Conservation (phyloP, 2,888 invertebrate species). For the Euplagia quadripunctaria region DNA sequence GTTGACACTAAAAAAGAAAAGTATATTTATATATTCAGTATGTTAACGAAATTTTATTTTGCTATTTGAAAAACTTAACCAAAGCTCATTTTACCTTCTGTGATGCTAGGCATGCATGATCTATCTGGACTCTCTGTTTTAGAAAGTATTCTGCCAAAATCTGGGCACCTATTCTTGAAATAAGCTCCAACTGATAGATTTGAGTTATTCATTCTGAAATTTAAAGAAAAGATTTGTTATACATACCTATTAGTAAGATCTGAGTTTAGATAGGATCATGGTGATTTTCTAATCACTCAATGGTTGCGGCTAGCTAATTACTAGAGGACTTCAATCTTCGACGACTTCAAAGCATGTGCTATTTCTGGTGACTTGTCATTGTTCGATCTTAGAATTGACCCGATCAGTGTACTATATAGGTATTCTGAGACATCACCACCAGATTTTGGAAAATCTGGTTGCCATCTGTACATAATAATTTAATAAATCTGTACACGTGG, state of each 20-base stretch:
- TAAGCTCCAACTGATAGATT: conserved; percentile 77
- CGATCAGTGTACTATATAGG: too few species aligned
- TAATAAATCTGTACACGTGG: too few species aligned
- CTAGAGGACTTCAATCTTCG: too few species aligned
- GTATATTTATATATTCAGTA: background rate
- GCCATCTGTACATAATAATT: too few species aligned
- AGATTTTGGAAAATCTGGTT: too few species aligned
- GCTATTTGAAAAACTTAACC: background rate
- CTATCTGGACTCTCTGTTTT: conserved; percentile 74
- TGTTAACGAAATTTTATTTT: too few species aligned
- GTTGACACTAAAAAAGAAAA: conserved; percentile 54
- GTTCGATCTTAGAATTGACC: too few species aligned
- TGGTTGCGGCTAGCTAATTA: too few species aligned
- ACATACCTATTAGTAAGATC: background rate
- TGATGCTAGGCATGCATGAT: conserved; percentile 69
- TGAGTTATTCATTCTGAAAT: conserved; percentile 68
- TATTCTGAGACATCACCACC: too few species aligned
- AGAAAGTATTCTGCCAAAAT: conserved; percentile 69
- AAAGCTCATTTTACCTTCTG: conserved; percentile 67
- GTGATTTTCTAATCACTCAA: too few species aligned
- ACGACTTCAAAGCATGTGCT: too few species aligned
- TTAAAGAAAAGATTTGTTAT: background rate
- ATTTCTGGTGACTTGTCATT: too few species aligned
- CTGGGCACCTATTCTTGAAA: conserved; percentile 76
- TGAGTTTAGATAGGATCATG: background rate